Evolutionary conservation across 2,888 invertebrate species (phyloP), one percentile per base, ranked within the genome.

Genomic region (Eupithecia vulgata): DNA sequence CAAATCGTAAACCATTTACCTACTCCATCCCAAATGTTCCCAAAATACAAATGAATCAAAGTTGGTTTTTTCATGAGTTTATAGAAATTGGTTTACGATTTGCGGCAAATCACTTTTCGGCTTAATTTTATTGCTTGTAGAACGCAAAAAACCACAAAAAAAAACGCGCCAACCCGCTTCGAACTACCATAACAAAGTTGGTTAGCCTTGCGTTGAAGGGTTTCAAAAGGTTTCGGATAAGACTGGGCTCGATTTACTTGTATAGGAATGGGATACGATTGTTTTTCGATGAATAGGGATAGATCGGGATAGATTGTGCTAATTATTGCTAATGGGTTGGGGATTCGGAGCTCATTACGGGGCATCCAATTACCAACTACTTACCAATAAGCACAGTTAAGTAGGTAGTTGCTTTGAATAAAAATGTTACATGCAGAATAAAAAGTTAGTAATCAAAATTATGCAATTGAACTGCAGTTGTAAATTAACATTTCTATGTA

Each of bases 151-250:
- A 30, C 4, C 4, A 30, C 30, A 30, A 30, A 30, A 30, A 30
- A 30, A 30, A 30, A 30, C 30, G 1, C 30, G 30, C 4, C 30
- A 30, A 30, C 30, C 30, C 4, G 30, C n/a, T 30, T 1, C 30
- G 30, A 30, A 30, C 30, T 4, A 30, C 4, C 30, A 3, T 65
- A 25, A 73, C 61, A 68, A 52, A 52, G 37, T 70, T 62, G 48
- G 64, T 45, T 67, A 71, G 86, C 86, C 84, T 87, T 86, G 85
- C 70, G 81, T 74, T 72, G 77, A 80, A 83, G 79, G 83, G 82
- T 84, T 82, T 86, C 83, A 88, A 87, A 89, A 88, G 89, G 91
- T 90, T 89, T 88, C 82, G 86, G 85, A 90, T 89, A 93, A 93
- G 93, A 93, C 92, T 93, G 92, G 88, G 83, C 85, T 85, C 88